Evolutionary conservation across 2,113 vertebrate species (phyloP).

Genomic region (Chitala chitala): DNA sequence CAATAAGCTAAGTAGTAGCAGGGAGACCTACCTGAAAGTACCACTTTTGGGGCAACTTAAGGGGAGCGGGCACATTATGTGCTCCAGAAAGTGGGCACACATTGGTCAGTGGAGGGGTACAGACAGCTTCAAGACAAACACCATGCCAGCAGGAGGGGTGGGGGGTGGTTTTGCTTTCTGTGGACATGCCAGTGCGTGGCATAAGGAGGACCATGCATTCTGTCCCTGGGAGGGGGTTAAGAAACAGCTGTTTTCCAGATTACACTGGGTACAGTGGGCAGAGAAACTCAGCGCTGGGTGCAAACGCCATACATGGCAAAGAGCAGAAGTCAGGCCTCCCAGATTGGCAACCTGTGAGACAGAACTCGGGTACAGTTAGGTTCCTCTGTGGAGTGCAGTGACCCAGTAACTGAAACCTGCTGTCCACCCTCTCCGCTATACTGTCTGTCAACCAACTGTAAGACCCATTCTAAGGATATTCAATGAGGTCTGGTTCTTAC

Average conservation of each 20-base stretch:
- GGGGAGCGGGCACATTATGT: neutral
- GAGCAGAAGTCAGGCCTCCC: no score
- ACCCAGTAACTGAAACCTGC: no score
- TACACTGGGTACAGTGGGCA: neutral
- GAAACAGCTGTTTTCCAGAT: neutral
- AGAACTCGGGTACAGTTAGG: no score
- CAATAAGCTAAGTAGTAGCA: neutral
- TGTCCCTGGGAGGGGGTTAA: neutral
- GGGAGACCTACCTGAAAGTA: constrained; percentile 12
- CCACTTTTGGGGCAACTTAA: constrained; percentile 14
- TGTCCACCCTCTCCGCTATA: no score
- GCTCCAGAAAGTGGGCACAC: neutral
- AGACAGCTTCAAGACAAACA: neutral
- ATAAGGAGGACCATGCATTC: constrained; percentile 1
- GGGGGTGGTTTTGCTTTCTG: neutral
- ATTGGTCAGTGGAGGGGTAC: neutral
- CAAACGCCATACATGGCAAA: no score
- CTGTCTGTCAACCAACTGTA: no score
- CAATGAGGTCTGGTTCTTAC: no score
- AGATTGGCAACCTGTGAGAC: no score
- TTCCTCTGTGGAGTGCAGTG: no score
- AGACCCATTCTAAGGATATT: no score
- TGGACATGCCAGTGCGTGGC: neutral
- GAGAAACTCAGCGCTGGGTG: neutral
- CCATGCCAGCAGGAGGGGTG: constrained; percentile 2